Evolutionary conservation across 2,797 vertebrate genomes (phyloP).

Genomic region (Sebastolobus alascanus): DNA sequence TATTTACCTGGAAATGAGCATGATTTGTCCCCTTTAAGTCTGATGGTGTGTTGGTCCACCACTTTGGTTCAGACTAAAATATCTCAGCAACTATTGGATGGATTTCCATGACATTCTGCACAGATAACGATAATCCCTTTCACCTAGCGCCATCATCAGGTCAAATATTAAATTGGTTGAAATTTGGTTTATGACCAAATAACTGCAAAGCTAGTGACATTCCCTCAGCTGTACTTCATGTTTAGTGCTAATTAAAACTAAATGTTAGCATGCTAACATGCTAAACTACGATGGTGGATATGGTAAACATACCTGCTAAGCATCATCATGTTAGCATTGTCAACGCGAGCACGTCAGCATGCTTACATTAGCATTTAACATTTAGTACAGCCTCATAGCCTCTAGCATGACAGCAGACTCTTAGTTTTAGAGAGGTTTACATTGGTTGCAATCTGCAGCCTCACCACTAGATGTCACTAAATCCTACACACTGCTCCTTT

Average conservation of each 20-base stretch:
- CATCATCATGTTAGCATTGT: background rate
- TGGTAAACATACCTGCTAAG: background rate
- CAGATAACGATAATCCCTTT: background rate
- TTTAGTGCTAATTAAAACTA: background rate
- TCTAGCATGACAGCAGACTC: background rate
- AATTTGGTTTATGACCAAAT: background rate
- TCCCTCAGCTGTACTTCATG: background rate
- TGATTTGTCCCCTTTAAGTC: too few relatives aligned
- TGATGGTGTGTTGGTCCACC: too few relatives aligned
- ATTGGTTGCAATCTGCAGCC: too few relatives aligned
- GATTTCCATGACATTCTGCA: background rate
- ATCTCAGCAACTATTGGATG: background rate
- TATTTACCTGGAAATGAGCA: too few relatives aligned
- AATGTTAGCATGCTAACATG: background rate
- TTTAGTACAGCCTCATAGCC: background rate
- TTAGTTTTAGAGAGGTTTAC: background rate
- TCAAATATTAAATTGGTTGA: background rate
- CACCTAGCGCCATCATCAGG: background rate
- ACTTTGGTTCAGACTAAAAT: background rate
- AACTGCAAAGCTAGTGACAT: background rate
- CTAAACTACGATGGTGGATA: background rate
- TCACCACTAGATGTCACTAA: too few relatives aligned
- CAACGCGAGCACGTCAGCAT: background rate
- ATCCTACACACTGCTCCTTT: too few relatives aligned
- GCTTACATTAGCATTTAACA: conserved; percentile 13